These are phyloP conservation scores for Cavia porcellus DNA, from an alignment of 2,113 vertebrate genomes.

Conservation along the genomic window DNA sequence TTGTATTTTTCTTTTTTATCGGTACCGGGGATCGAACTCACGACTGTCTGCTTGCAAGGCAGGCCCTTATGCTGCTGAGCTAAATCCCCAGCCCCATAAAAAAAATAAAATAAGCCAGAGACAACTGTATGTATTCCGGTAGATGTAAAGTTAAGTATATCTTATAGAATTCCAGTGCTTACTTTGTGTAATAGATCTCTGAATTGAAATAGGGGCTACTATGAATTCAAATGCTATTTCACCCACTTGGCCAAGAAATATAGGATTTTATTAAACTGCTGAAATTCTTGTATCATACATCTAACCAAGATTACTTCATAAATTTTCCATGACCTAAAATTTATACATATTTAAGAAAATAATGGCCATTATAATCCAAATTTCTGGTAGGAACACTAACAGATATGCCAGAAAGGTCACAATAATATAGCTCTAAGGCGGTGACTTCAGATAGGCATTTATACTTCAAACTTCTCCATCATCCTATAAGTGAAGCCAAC, in stretches of 20 bases:
- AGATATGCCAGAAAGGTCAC: neutral
- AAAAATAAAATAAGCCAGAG: slow-evolving; percentile 11
- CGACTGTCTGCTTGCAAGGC: no score
- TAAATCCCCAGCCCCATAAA: no score
- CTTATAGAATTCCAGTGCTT: neutral
- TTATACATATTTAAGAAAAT: slow-evolving; percentile 1
- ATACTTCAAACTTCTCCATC: neutral
- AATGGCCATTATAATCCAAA: neutral
- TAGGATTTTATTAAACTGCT: slow-evolving; percentile 21
- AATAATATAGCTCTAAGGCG: neutral
- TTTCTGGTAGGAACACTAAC: neutral
- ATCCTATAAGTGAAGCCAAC: neutral
- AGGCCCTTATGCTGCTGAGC: no score
- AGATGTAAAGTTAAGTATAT: neutral
- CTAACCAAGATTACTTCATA: neutral
- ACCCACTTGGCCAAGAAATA: neutral
- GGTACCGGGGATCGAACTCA: no score
- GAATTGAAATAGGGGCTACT: neutral
- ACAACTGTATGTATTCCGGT: neutral
- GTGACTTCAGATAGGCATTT: neutral
- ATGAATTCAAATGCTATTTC: neutral
- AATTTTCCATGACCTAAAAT: slow-evolving; percentile 3
- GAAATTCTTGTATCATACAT: neutral
- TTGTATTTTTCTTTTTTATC: no score
- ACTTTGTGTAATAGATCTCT: neutral